Conservation (phyloP, 2,797 vertebrate species). For the Lagodon rhomboides region DNA sequence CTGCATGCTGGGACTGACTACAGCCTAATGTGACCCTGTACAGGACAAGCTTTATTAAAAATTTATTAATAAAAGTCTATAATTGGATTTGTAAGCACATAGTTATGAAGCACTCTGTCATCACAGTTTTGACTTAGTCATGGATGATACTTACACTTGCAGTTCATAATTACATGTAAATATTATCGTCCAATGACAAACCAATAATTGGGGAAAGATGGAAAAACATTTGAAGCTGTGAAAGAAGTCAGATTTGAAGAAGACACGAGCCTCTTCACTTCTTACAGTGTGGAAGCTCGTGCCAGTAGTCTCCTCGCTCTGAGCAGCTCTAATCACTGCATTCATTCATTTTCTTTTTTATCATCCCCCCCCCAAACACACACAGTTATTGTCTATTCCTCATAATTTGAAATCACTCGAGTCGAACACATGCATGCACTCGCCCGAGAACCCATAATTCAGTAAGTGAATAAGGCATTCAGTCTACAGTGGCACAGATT, state of each 20-base stretch:
- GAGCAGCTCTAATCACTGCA: conserved; percentile 58
- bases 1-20: conserved; percentile 37
- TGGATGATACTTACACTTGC: not conserved
- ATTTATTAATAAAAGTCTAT: not conserved
- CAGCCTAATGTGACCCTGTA: conserved; percentile 11
- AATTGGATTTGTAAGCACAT: not conserved
- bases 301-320: conserved; percentile 46
- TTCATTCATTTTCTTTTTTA: conserved; percentile 59
- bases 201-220: not conserved
- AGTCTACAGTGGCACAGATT: conserved; percentile 72
- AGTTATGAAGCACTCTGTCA: not conserved
- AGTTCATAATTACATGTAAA: not conserved
- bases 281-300: conserved; percentile 43
- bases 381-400: conserved; percentile 65
- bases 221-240: not conserved
- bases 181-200: not conserved
- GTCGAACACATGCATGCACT: conserved; percentile 54
- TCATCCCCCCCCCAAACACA: conserved; percentile 57
- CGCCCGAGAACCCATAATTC: conserved; percentile 67
- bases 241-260: conserved; percentile 13
- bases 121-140: not conserved
- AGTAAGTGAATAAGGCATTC: conserved; percentile 78
- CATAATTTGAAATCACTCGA: conserved; percentile 73
- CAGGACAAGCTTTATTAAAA: not conserved
- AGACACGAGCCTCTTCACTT: conserved; percentile 31